phyloP scores from a whole-genome alignment of 2,888 invertebrate genomes.

The Tuta absoluta region DNA sequence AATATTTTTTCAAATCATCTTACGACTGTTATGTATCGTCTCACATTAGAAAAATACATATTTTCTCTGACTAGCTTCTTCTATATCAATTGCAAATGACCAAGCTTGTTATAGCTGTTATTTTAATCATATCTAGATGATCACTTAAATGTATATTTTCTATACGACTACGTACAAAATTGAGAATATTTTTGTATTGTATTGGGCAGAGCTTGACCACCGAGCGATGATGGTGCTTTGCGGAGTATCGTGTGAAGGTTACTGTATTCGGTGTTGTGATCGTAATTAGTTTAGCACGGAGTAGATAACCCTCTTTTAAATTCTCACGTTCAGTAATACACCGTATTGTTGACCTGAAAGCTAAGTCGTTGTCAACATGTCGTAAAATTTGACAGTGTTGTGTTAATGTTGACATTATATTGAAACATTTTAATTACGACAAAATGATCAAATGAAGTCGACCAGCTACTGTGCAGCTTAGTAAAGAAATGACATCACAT shows the following conservation, averaged over 20 bases:
- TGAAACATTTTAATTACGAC: neutral
- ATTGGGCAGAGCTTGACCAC: conserved; percentile 63
- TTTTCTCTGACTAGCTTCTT: conserved; percentile 15
- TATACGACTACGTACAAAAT: conserved; percentile 29
- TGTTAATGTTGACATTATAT: neutral
- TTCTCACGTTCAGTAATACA: conserved; percentile 14
- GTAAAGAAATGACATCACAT: neutral
- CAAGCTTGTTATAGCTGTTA: conserved; percentile 27
- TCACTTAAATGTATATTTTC: conserved; percentile 33
- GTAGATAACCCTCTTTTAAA: conserved; percentile 30
- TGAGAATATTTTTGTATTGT: conserved; percentile 53
- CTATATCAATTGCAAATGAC: conserved; percentile 26
- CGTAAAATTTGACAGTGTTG: neutral
- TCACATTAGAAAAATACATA: conserved; percentile 11
- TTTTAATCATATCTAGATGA: conserved; percentile 22
- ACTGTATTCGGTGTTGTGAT: conserved; percentile 60
- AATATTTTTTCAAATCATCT: conserved; percentile 43
- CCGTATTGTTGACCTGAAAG: conserved; percentile 27
- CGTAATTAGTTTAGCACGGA: conserved; percentile 43
- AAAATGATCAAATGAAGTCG: neutral
- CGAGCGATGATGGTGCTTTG: conserved; percentile 76
- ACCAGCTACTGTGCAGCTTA: neutral
- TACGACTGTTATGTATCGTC: conserved; percentile 41
- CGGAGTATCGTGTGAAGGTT: conserved; percentile 50
- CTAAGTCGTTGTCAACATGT: neutral